Conservation (phyloP, 2,888 invertebrate genomes). For the Drosophila mimica region DNA sequence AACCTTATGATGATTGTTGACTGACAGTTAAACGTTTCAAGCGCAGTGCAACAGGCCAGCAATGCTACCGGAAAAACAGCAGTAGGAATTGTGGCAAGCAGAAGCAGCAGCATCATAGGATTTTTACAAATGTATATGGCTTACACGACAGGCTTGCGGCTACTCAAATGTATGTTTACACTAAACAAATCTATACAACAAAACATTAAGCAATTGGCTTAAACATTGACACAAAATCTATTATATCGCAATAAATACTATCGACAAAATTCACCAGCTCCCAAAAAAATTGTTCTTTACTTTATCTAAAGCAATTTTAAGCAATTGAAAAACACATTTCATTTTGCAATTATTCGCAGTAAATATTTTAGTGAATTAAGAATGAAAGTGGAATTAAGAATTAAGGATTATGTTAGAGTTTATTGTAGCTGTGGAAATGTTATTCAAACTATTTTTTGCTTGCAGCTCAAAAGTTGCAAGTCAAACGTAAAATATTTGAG, state of each 20-base stretch:
- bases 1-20: constrained; percentile 47
- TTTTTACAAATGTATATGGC: constrained; percentile 37
- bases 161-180: constrained; percentile 12
- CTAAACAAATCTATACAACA: background rate
- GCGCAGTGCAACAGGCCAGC: constrained; percentile 34
- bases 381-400: background rate
- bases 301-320: background rate
- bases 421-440: background rate
- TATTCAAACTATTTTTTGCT: background rate
- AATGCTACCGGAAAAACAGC: constrained; percentile 1
- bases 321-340: background rate
- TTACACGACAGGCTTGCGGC: constrained; percentile 35
- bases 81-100: constrained; percentile 4
- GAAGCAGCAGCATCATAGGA: constrained; percentile 21
- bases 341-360: background rate
- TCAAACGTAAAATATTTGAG: background rate
- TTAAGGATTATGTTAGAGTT: background rate
- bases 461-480: background rate
- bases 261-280: background rate
- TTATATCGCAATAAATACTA: background rate
- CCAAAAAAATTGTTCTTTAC: too few species aligned
- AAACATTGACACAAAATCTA: background rate
- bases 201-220: background rate
- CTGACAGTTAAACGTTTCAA: constrained; percentile 44
- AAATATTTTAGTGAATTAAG: background rate